A percentile compares a stretch with the other conserved stretches of the same genome.
Evolutionary conservation across 2,888 invertebrate species (phyloP).

Genomic region (Nysson spinosus): DNA sequence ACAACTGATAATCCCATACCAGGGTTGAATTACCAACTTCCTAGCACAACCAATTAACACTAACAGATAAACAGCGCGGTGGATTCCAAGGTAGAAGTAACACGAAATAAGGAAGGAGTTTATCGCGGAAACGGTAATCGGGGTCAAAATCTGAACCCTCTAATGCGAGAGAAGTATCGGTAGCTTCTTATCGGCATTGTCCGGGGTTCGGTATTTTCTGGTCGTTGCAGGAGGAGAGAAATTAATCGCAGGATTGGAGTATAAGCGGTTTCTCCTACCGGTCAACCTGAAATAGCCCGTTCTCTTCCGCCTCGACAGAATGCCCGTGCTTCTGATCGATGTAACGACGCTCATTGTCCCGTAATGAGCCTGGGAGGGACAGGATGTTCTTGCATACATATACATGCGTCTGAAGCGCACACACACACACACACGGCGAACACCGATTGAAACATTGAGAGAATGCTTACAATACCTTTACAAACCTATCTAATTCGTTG

Average conservation of each 20-base stretch:
- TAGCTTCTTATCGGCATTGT: slow-evolving; percentile 7
- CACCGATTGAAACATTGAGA: background rate
- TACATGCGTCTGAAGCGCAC: background rate
- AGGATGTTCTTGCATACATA: slow-evolving; percentile 65
- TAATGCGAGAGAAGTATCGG: too few species aligned
- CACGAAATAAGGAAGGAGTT: background rate
- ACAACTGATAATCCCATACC: too few species aligned
- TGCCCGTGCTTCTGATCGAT: slow-evolving; percentile 64
- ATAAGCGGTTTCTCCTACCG: slow-evolving; percentile 8
- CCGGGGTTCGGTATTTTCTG: slow-evolving; percentile 2
- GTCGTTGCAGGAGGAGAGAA: slow-evolving; percentile 15
- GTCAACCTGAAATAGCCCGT: slow-evolving; percentile 34
- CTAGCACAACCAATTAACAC: too few species aligned
- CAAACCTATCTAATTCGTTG: background rate
- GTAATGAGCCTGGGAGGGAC: slow-evolving; percentile 75
- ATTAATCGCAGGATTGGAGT: slow-evolving; percentile 32
- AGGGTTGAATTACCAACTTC: too few species aligned
- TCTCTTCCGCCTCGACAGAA: slow-evolving; percentile 58
- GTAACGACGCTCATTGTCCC: slow-evolving; percentile 73
- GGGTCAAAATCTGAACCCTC: too few species aligned
- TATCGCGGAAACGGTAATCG: background rate
- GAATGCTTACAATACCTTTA: background rate
- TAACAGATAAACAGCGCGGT: too few species aligned
- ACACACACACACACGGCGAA: background rate
- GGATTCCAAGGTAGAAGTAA: too few species aligned